Evolutionary conservation across 2,113 vertebrate genomes (phyloP).

Genomic region (Maccullochella peelii): DNA sequence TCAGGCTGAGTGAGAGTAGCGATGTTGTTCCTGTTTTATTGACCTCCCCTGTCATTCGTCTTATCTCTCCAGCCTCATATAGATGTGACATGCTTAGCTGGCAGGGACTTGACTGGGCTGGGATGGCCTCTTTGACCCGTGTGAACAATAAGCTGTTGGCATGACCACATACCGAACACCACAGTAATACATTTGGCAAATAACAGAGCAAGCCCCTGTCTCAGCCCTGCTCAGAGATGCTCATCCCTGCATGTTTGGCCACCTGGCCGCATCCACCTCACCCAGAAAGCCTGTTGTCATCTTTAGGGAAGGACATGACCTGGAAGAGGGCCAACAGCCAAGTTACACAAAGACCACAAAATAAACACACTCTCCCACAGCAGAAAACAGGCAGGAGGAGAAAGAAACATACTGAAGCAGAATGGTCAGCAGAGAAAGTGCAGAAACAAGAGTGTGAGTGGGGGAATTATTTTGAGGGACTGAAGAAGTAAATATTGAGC

Average conservation of each 20-base stretch:
- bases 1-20: conserved; percentile 46
- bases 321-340: conserved; percentile 20
- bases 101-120: conserved; percentile 10
- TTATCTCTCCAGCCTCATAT: conserved; percentile 55
- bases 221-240: conserved; percentile 17
- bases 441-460: conserved; percentile 11
- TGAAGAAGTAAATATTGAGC: conserved; percentile 24
- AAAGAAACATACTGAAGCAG: conserved; percentile 18
- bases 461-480: conserved; percentile 47
- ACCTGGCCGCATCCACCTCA: conserved; percentile 35
- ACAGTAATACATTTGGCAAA: conserved; percentile 39
- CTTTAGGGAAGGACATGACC: conserved; percentile 44
- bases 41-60: conserved; percentile 68
- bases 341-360: conserved; percentile 31
- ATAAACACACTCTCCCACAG: conserved; percentile 22
- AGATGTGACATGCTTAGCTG: conserved; percentile 42
- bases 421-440: conserved; percentile 36
- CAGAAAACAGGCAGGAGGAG: conserved; percentile 29
- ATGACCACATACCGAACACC: conserved; percentile 21
- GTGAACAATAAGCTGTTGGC: conserved; percentile 45
- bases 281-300: conserved; percentile 22
- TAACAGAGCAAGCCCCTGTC: conserved; percentile 23
- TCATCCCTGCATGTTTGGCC: conserved; percentile 21
- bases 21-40: conserved; percentile 70
- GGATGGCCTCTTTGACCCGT: conserved; percentile 30